Evolutionary conservation across 53 echinoderm and acorn worm genomes (phyloP), one percentile per base, ranked within the genome.

Genomic region (Arbacia lixula): DNA sequence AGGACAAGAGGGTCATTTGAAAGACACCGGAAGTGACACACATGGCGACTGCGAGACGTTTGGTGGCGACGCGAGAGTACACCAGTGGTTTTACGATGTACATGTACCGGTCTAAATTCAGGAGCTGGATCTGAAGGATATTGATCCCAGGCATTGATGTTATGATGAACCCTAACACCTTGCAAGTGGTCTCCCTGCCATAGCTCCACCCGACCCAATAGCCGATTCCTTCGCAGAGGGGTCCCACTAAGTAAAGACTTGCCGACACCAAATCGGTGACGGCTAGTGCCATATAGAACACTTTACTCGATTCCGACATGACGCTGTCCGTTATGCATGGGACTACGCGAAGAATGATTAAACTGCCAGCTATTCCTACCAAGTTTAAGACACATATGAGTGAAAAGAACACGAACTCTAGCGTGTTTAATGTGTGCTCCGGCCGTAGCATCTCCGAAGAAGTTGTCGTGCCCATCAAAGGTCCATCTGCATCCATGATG

Each of bases 71-170:
- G 16, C 79, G 25, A 8, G 1, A n/a, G 37, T 79, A 41, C 22
- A 61, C 8, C 39, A 79, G 26, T 1, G 79, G 79, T 28, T 17
- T 60, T 1, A 31, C 43, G 14, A 79, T 79, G 4, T 60, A 61
- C 26, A 79, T 22, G 27, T 79, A 79, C 4, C 79, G 61, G 42
- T 79, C 79, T 2, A 42, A 29, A 42, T 79, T 79, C 27, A 79
- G 26, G 27, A 79, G 42, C 9, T 36, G 29, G 11, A 79, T 26
- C 12, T 41, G 43, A 19, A 26, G 26, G 41, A 60, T 29, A 29
- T 62, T 79, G 14, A 35, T 3, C 1, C 79, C 79, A 2, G 32
- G 42, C 3, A 8, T 0, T 1, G 16, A 1, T 11, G 62, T 41
- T 2, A 41, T 3, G 5, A 61, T n/a, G 16, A 79, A 79, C 1